A percentile compares a stretch with the other conserved stretches of the same genome.
Evolutionary conservation across 2,113 vertebrate genomes (phyloP).

Genomic region (Osmerus eperlanus): DNA sequence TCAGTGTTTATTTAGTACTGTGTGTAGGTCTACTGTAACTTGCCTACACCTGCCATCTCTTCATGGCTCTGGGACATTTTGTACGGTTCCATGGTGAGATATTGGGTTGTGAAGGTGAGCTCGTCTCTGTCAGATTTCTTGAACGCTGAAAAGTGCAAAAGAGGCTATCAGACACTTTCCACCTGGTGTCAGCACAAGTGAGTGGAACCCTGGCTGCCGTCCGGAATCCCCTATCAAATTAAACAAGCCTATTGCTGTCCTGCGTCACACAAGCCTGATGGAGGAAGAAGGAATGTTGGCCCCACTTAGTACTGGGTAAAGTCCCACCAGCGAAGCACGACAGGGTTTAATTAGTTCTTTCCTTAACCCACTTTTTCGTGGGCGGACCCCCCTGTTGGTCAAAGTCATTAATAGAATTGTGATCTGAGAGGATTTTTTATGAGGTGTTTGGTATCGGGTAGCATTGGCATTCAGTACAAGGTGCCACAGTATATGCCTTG

Average conservation of each 20-base stretch:
- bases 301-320: neutral
- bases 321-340: neutral
- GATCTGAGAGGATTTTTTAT: neutral
- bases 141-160: neutral
- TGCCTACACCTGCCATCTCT: neutral
- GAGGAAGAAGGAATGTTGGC: constrained; percentile 4
- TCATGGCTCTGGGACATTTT: too few species aligned
- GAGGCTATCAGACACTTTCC: neutral
- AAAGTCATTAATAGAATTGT: neutral
- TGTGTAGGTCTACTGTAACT: too few species aligned
- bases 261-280: constrained; percentile 7
- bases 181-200: constrained; percentile 2
- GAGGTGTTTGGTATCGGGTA: neutral
- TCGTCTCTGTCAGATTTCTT: too few species aligned
- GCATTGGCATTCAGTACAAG: neutral
- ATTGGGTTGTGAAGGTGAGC: too few species aligned
- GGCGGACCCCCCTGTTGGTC: neutral
- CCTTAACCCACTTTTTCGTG: neutral
- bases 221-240: constrained; percentile 13
- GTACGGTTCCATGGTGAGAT: too few species aligned
- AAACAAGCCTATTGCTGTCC: constrained; percentile 1
- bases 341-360: neutral
- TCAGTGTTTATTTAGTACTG: too few species aligned
- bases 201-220: neutral
- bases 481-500: neutral